Evolutionary conservation across 2,888 invertebrate genomes (phyloP).

Genomic region (Hetaerina titia): DNA sequence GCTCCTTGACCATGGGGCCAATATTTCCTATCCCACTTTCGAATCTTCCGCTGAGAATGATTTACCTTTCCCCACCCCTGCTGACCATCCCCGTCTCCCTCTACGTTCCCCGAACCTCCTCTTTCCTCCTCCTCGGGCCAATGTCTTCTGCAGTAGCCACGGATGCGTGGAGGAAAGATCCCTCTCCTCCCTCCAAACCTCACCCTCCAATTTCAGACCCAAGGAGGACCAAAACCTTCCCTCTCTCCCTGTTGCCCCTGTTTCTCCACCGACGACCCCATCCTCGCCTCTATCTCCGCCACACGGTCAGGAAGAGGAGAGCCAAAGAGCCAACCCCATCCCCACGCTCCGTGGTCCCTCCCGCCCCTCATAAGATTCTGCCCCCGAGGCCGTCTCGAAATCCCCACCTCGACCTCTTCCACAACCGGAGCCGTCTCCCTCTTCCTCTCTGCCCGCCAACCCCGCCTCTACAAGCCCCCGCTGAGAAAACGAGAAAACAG

Average conservation of each 20-base stretch:
- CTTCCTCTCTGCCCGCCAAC: background rate
- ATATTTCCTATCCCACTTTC: background rate
- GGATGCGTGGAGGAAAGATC: background rate
- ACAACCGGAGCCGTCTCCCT: background rate
- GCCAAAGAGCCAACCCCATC: background rate
- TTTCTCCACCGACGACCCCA: background rate
- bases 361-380: background rate
- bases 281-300: constrained; percentile 1
- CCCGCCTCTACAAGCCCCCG: background rate
- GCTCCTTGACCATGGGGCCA: background rate
- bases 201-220: background rate
- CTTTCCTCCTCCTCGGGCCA: background rate
- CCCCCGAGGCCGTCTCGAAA: background rate
- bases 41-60: background rate
- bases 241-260: background rate
- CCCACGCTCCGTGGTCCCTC: no score
- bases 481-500: constrained; percentile 55
- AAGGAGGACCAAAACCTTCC: background rate
- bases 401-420: no score
- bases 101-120: background rate
- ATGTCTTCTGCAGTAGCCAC: background rate
- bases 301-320: background rate
- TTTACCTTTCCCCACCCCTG: background rate
- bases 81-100: background rate
- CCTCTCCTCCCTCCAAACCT: background rate